These are phyloP conservation scores for Desoria tigrina DNA, from an alignment of 2,888 invertebrate genomes.

Conservation along the genomic window DNA sequence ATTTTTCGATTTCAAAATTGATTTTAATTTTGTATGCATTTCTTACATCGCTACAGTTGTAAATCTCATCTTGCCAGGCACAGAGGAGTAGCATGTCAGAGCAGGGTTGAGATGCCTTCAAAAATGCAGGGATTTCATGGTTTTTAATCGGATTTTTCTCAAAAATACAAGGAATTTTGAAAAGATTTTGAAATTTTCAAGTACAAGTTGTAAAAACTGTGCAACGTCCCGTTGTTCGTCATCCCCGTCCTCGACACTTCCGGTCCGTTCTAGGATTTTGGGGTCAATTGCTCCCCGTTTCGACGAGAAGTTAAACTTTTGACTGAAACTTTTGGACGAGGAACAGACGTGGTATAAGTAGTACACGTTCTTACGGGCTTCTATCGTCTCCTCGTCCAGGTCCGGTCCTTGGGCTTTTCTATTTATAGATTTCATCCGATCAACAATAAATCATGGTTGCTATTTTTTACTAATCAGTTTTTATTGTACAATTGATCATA, in stretches of 20 bases:
- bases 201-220: conserved; percentile 35
- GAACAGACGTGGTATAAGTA: conserved; percentile 44
- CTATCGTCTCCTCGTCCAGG: conserved; percentile 8
- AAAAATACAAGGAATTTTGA: neutral
- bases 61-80: conserved; percentile 65
- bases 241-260: conserved; percentile 29
- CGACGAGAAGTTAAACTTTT: conserved; percentile 41
- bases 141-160: neutral
- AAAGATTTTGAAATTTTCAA: neutral
- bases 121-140: conserved; percentile 27
- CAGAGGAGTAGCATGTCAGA: conserved; percentile 71
- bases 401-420: conserved; percentile 30
- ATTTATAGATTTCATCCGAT: neutral
- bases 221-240: conserved; percentile 36
- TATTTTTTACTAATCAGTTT: neutral
- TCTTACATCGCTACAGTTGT: conserved; percentile 67
- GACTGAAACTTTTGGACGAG: conserved; percentile 40
- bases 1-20: too few species aligned
- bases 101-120: conserved; percentile 76
- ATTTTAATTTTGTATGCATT: too few species aligned
- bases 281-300: conserved; percentile 28
- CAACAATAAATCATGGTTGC: neutral
- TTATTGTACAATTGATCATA: too few species aligned
- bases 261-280: conserved; percentile 24
- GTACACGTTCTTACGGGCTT: conserved; percentile 37